These are phyloP conservation scores for Hippolais icterina DNA, from an alignment of 2,113 vertebrate species.

Conservation along the genomic window DNA sequence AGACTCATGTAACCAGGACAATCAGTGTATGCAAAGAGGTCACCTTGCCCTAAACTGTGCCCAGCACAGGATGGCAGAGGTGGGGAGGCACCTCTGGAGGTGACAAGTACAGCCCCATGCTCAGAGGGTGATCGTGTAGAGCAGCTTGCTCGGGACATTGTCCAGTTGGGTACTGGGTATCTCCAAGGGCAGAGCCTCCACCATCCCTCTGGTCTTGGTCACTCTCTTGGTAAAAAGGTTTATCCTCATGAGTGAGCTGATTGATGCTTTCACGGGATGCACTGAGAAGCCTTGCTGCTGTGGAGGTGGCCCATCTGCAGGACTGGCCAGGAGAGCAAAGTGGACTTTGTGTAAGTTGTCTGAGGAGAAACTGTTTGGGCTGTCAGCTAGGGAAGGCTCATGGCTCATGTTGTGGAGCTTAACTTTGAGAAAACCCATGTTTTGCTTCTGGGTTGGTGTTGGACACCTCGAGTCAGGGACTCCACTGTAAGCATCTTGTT, in stretches of 20 bases:
- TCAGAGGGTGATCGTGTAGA: not conserved
- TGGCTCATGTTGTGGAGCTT: fast-evolving
- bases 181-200: not conserved
- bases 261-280: not conserved
- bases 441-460: not conserved
- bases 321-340: not conserved
- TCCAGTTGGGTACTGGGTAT: not conserved
- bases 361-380: not conserved
- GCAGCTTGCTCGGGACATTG: not conserved
- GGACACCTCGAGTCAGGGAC: not conserved
- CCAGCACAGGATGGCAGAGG: not conserved
- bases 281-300: not conserved
- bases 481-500: not conserved
- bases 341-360: not conserved
- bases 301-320: not conserved
- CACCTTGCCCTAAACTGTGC: not conserved
- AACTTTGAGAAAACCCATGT: not conserved
- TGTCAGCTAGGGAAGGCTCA: not conserved
- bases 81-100: not conserved
- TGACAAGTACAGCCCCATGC: not conserved
- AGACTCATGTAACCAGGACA: fast-evolving
- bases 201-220: not conserved
- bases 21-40: not conserved
- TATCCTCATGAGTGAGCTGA: not conserved
- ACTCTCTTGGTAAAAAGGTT: not conserved